Conservation (phyloP, 2,888 invertebrate species). For the Pyrochroa serraticornis region DNA sequence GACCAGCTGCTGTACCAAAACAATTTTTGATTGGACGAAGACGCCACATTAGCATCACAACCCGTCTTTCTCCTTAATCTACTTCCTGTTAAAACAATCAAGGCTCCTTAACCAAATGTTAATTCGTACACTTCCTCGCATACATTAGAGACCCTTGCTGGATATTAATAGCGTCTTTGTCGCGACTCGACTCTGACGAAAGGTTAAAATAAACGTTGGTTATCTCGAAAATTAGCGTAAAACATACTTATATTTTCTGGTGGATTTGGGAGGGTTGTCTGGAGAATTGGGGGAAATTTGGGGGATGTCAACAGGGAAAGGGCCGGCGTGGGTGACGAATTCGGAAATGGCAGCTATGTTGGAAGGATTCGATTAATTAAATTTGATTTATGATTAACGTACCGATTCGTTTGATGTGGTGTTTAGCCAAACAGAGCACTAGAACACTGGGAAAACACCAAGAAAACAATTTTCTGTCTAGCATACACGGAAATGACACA, state of each 20-base stretch:
- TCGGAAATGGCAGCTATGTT: too few species aligned
- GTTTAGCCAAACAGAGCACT: not conserved
- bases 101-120: constrained; percentile 19
- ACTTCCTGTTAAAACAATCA: constrained; percentile 15
- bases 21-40: constrained; percentile 20
- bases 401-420: not conserved
- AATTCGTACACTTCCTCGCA: constrained; percentile 25
- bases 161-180: constrained; percentile 26
- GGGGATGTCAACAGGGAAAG: constrained; percentile 2
- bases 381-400: not conserved
- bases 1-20: constrained; percentile 26
- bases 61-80: constrained; percentile 11
- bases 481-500: constrained; percentile 23
- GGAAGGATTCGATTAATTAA: not conserved
- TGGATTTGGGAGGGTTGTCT: not conserved
- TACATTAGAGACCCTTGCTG: constrained; percentile 10
- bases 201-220: not conserved
- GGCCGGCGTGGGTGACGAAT: constrained; percentile 20
- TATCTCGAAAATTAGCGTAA: not conserved
- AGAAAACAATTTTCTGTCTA: constrained; percentile 12
- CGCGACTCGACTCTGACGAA: not conserved
- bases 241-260: not conserved
- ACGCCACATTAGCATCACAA: constrained; percentile 6
- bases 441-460: constrained; percentile 12
- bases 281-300: constrained; percentile 8